Percentiles rank a stretch among this genome's conserved stretches.
Conservation (phyloP, 2,797 vertebrate genomes). For the Parauchenoglanis punctatus region DNA sequence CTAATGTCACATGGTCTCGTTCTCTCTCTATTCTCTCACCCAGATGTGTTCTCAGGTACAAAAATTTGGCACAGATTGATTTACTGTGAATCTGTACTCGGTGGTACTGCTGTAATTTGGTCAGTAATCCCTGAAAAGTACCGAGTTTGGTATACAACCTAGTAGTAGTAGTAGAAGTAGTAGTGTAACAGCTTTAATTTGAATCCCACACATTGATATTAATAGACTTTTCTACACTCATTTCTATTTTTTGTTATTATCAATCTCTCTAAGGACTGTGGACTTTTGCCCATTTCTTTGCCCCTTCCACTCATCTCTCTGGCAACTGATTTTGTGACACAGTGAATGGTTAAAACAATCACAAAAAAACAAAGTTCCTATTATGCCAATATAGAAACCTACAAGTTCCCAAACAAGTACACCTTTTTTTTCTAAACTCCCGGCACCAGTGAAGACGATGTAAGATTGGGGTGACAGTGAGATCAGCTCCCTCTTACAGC, state of each 20-base stretch:
- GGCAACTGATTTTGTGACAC: background rate
- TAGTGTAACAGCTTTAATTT: background rate
- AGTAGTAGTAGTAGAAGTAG: background rate
- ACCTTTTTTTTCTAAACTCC: background rate
- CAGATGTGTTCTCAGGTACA: too few species aligned
- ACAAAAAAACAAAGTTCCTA: background rate
- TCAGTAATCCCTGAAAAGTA: too few species aligned
- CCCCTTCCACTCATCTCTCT: slow-evolving; percentile 21
- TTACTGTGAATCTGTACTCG: too few species aligned
- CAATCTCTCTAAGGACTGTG: background rate
- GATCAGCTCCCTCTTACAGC: slow-evolving; percentile 7
- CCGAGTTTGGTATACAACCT: too few species aligned
- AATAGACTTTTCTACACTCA: background rate
- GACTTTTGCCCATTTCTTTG: background rate
- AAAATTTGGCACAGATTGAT: too few species aligned
- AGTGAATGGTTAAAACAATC: background rate
- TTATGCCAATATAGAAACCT: background rate
- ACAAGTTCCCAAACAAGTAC: background rate
- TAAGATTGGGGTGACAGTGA: slow-evolving; percentile 2
- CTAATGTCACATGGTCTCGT: too few species aligned
- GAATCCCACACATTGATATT: background rate
- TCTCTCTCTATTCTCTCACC: too few species aligned
- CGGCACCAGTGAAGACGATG: background rate
- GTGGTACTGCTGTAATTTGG: too few species aligned
- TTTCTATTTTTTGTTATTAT: background rate